Percentiles rank a stretch among this genome's conserved stretches.
phyloP scores from a whole-genome alignment of 2,888 invertebrate genomes.

The Bursaphelenchus okinawaensis region DNA sequence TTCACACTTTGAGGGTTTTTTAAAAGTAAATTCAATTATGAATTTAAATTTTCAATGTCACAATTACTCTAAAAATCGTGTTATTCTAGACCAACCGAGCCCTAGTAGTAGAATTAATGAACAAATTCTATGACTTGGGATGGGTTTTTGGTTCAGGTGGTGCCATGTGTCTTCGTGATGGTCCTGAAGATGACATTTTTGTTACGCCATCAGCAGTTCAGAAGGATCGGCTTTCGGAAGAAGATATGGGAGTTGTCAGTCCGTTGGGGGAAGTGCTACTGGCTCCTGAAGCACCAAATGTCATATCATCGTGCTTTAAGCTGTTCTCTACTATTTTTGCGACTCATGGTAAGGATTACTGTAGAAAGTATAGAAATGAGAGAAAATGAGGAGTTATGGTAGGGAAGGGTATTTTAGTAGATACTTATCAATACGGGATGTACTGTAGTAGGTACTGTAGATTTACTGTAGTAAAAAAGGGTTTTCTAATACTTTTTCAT shows the following conservation, averaged over 20 bases:
- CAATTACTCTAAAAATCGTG: neutral
- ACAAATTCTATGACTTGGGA: conserved; percentile 24
- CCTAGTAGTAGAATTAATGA: conserved; percentile 24
- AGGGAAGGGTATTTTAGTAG: too few relatives aligned
- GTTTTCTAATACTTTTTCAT: neutral
- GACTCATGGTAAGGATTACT: conserved; percentile 3
- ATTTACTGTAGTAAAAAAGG: neutral
- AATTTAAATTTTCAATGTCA: too few relatives aligned
- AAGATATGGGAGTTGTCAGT: conserved; percentile 7
- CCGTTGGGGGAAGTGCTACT: neutral
- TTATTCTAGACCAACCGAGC: neutral
- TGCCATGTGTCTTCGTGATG: conserved; percentile 24
- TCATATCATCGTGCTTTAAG: conserved; percentile 8
- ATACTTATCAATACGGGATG: too few relatives aligned
- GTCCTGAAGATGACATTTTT: conserved; percentile 10
- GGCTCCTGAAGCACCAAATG: neutral
- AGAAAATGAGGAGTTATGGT: neutral
- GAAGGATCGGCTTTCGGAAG: conserved; percentile 21
- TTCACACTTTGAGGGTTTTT: too few relatives aligned
- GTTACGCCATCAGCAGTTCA: conserved; percentile 32
- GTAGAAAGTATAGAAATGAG: neutral
- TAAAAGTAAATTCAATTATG: too few relatives aligned
- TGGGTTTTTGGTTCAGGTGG: conserved; percentile 28
- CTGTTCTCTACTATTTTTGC: conserved; percentile 9
- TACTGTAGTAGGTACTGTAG: neutral